These are phyloP conservation scores for Phaonia tiefii DNA, from an alignment of 2,888 invertebrate species.

Conservation along the genomic window DNA sequence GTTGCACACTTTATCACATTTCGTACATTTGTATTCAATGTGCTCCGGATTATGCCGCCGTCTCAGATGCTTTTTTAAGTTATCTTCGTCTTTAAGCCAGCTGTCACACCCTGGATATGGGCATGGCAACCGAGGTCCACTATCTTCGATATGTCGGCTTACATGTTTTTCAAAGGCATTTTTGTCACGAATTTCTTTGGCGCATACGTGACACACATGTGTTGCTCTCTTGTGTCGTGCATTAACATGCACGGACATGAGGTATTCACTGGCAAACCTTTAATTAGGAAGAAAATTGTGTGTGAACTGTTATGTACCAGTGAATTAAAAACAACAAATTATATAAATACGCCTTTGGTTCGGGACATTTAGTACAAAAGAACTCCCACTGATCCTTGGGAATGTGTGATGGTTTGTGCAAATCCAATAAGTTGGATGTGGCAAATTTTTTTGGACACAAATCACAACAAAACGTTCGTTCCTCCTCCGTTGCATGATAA, in stretches of 20 bases:
- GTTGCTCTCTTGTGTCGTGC: constrained; percentile 74
- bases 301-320: too few species aligned
- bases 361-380: constrained; percentile 73
- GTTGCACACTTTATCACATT: constrained; percentile 77
- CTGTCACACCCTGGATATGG: constrained; percentile 78
- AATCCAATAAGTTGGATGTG: constrained; percentile 74
- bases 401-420: constrained; percentile 77
- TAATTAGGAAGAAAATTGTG: not conserved
- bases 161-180: constrained; percentile 78
- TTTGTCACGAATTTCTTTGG: constrained; percentile 78
- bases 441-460: constrained; percentile 77
- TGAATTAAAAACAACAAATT: constrained; percentile 1
- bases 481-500: constrained; percentile 76
- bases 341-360: constrained; percentile 70
- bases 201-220: constrained; percentile 79
- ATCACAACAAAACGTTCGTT: constrained; percentile 76
- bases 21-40: constrained; percentile 70
- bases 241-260: constrained; percentile 75
- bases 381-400: constrained; percentile 74
- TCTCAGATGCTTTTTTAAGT: constrained; percentile 76
- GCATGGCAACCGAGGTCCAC: constrained; percentile 78
- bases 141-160: constrained; percentile 75
- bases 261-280: constrained; percentile 77
- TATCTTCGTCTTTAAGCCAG: constrained; percentile 78
- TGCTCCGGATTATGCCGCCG: constrained; percentile 74